Conservation (phyloP, 1,140 invertebrate species). For the Drosophila arawakana region DNA sequence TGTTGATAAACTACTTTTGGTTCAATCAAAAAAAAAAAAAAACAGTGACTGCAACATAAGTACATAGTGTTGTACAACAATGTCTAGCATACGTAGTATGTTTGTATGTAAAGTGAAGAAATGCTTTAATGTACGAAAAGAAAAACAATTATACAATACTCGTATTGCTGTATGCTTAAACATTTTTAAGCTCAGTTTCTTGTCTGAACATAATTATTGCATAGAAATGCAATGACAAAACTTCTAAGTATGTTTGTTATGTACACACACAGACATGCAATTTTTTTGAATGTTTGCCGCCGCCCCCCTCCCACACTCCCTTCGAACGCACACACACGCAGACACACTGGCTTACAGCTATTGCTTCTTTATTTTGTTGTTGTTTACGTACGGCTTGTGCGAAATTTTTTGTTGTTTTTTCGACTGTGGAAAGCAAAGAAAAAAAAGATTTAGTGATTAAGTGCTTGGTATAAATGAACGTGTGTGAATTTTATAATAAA, state of each 20-base stretch:
- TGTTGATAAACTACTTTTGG: slow-evolving; percentile 44
- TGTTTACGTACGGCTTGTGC: slow-evolving; percentile 50
- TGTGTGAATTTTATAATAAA: slow-evolving; percentile 55
- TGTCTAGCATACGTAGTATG: background rate
- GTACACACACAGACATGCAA: background rate
- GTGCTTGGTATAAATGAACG: slow-evolving; percentile 46
- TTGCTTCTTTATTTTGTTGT: slow-evolving; percentile 39
- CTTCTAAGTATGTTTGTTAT: slow-evolving; percentile 38
- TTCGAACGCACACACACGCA: background rate
- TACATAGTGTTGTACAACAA: slow-evolving; percentile 8
- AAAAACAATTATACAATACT: background rate
- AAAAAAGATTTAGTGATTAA: slow-evolving; percentile 49
- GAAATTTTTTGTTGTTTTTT: slow-evolving; percentile 52
- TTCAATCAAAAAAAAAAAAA: slow-evolving; percentile 14
- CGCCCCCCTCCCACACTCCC: too few relatives aligned
- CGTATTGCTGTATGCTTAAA: slow-evolving; percentile 8
- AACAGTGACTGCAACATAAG: slow-evolving; percentile 41
- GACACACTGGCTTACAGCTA: slow-evolving; percentile 23
- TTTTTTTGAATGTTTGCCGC: slow-evolving; percentile 35
- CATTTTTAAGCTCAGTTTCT: too few relatives aligned
- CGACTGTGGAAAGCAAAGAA: slow-evolving; percentile 26
- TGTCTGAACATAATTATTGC: slow-evolving; percentile 14
- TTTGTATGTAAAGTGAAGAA: slow-evolving; percentile 13
- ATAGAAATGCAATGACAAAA: slow-evolving; percentile 49
- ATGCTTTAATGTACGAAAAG: slow-evolving; percentile 1